Evolutionary conservation across 1,140 invertebrate genomes (phyloP), one percentile per base, ranked within the genome.

Genomic region (Drosophila pandora): DNA sequence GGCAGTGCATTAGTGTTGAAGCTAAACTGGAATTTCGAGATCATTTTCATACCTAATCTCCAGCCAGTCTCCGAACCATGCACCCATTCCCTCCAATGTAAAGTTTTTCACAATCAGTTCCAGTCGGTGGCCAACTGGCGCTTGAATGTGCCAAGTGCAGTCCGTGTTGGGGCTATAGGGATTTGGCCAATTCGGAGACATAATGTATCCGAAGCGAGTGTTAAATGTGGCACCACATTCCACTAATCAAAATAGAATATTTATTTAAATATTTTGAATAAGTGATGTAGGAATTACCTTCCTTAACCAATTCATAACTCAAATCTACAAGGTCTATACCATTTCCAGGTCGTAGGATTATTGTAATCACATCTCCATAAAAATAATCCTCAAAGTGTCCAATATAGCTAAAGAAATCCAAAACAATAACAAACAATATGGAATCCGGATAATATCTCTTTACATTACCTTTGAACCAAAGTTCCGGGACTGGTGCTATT

Each of bases 91-190:
- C 92, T 97, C 96, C 9, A 98, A 48, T 0, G 95, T 84, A 90
- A 98, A 97, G 41, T 94, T 81, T 0, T 93, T 93, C 30, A 97
- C 92, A 56, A 95, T 95, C 1, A 98, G 91, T 64, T 93, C 91
- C 34, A 98, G 95, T 91, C 96, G 95, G 56, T 95, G 94, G 2
- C 95, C 95, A 39, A 92, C 82, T 1, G 94, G 93, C 0, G 95
- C 96, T 56, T 92, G 93, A 47, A 99, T 95, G 1, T 93, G 93
- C 97, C 96, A 98, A 23, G 90, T 92, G 84, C 97, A 98, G 53
- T 95, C 93, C 63, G 93, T 93, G 56, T 93, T 93, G 4, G 90
- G 74, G 1, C 95, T 94, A 92, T 98, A 98, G 0, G 61, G 37
- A 0, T 93, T 70, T 0, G 97, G 97, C 93, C 95, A 97, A 49